Evolutionary conservation across 2,797 vertebrate genomes (phyloP), one percentile per base, ranked within the genome.

Genomic region (Coranthus polyacanthus): DNA sequence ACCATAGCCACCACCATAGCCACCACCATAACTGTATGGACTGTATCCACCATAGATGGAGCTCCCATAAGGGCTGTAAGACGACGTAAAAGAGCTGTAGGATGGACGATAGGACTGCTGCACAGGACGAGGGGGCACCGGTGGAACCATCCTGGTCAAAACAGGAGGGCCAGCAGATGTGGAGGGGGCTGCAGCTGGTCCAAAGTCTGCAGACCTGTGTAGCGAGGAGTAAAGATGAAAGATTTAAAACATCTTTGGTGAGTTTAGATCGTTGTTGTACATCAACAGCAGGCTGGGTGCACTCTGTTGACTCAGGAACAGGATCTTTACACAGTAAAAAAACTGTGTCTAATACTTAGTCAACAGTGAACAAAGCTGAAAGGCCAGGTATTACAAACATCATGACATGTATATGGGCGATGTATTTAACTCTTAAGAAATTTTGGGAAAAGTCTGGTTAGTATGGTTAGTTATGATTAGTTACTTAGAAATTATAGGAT

Each of bases 31-130:
- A 83, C 92, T 89, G 79, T 96, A 96, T 21, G 95, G 95, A 45
- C 93, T 96, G 72, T 97, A 96, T 47, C 89, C 95, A 0, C 96
- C 94, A 15, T 96, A 97, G n/a, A 96, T 88, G 3, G 96, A 96
- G 89, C 90, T 94, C 69, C 96, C 95, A 52, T 97, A 98, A 4
- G 94, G 93, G 68, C 95, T 94, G 61, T 97, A 97, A 45, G 93
- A 93, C 34, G 96, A 93, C 24, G 91, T 87, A 66, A 96, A 96
- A 1, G 96, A 94, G 61, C 73, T 91, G 22, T 97, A 97, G 2
- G 94, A 78, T 2, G 97, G 97, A 78, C 96, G 94, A 87, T 96
- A 98, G 51, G 92, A 77, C 75, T 93, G 88, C 60, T 88, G 96
- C 5, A 95, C 88, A 0, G 95, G 92, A 26, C 96, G 95, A 34